These are phyloP conservation scores for Rhagophthalmus giganteus DNA, from an alignment of 2,888 invertebrate species.

Conservation along the genomic window DNA sequence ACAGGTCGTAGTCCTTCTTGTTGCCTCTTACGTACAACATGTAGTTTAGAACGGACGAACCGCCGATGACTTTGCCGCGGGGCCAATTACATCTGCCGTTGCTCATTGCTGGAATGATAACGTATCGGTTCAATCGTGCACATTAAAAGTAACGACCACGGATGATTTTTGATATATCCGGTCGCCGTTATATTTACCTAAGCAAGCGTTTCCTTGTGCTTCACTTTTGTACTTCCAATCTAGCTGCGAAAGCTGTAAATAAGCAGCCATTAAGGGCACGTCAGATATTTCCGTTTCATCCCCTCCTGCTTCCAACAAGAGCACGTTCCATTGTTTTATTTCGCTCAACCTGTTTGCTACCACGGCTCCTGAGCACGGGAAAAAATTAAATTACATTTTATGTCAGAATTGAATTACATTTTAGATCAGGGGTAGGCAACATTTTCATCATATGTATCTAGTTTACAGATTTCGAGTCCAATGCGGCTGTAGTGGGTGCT, in stretches of 20 bases:
- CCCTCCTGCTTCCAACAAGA: constrained; percentile 84
- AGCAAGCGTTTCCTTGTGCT: constrained; percentile 78
- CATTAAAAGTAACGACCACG: no score
- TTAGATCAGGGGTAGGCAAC: no score
- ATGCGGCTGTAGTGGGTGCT: no score
- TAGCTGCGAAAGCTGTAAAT: constrained; percentile 80
- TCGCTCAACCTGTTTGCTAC: constrained; percentile 82
- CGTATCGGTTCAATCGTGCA: no score
- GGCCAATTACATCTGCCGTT: constrained; percentile 88
- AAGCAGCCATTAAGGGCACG: constrained; percentile 84
- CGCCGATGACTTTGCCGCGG: constrained; percentile 88
- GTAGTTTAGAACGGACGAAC: constrained; percentile 86
- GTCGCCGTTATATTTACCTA: no score
- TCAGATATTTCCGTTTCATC: constrained; percentile 91
- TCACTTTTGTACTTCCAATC: constrained; percentile 95
- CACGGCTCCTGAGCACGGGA: constrained; percentile 66
- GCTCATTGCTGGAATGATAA: constrained; percentile 76
- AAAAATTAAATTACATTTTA: not conserved
- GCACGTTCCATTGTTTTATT: constrained; percentile 75
- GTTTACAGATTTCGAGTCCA: no score
- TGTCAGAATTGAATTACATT: not conserved
- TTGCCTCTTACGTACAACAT: constrained; percentile 92
- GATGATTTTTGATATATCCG: no score
- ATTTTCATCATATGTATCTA: no score
- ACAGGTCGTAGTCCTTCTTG: constrained; percentile 83